phyloP scores from a whole-genome alignment of 2,113 vertebrate genomes.

The Xyrauchen texanus region DNA sequence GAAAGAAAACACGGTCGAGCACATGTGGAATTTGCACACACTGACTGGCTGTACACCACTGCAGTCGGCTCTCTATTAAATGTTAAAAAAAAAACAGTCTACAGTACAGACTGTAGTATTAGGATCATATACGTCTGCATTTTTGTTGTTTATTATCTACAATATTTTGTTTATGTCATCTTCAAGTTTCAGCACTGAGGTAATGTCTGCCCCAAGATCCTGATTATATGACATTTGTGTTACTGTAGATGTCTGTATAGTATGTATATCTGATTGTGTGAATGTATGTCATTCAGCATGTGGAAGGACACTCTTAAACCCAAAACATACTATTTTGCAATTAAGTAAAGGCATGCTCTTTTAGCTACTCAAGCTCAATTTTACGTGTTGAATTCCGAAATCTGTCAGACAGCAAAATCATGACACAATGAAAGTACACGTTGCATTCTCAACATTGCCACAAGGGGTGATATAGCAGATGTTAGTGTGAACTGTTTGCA shows the following conservation, averaged over 20 bases:
- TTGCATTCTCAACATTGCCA: too few relatives aligned
- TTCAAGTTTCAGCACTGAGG: constrained; percentile 43
- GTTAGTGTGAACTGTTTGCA: too few relatives aligned
- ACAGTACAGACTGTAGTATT: neutral
- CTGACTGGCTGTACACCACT: neutral
- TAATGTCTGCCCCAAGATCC: constrained; percentile 48
- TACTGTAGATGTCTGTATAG: constrained; percentile 2
- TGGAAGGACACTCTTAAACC: too few relatives aligned
- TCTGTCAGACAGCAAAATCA: too few relatives aligned
- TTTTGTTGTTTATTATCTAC: neutral
- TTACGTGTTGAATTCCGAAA: too few relatives aligned
- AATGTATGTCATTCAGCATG: neutral
- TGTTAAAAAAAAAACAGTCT: neutral
- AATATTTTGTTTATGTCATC: constrained; percentile 12
- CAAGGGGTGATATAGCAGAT: too few relatives aligned
- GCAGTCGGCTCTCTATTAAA: neutral
- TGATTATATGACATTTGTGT: constrained; percentile 20
- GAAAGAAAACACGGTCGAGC: neutral
- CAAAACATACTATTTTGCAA: too few relatives aligned
- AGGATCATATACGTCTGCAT: neutral
- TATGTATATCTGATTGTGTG: constrained; percentile 5
- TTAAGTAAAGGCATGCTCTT: too few relatives aligned
- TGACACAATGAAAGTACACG: too few relatives aligned
- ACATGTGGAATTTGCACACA: constrained; percentile 19
- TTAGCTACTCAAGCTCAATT: too few relatives aligned